These are phyloP conservation scores for Incurvaria masculella DNA, from an alignment of 2,888 invertebrate species.

Conservation along the genomic window DNA sequence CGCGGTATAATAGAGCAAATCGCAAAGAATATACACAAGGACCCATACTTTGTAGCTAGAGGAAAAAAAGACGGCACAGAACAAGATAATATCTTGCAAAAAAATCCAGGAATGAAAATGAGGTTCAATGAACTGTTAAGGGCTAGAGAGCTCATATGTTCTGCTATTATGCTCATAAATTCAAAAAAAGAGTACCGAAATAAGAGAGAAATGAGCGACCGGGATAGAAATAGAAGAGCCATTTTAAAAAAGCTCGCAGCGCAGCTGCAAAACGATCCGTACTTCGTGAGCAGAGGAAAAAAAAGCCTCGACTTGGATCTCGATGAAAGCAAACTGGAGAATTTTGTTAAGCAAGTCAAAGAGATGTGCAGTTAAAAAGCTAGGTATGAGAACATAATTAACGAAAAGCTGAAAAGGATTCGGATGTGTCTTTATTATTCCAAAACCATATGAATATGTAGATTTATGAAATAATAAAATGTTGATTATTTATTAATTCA, in stretches of 20 bases:
- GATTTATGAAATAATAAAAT: neutral
- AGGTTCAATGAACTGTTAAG: conserved; percentile 25
- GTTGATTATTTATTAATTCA: neutral
- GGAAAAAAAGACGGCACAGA: conserved; percentile 39
- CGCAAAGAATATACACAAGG: conserved; percentile 44
- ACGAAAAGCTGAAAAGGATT: conserved; percentile 15
- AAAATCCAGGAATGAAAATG: conserved; percentile 21
- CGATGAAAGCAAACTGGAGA: conserved; percentile 24
- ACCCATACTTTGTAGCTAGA: conserved; percentile 51
- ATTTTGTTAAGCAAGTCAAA: conserved; percentile 32
- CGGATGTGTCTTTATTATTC: conserved; percentile 13
- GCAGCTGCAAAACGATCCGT: conserved; percentile 43
- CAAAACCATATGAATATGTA: neutral
- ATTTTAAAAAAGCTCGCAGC: conserved; percentile 41
- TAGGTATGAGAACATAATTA: conserved; percentile 10
- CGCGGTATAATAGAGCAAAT: conserved; percentile 43
- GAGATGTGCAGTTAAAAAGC: conserved; percentile 30
- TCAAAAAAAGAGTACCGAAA: conserved; percentile 24
- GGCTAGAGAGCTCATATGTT: conserved; percentile 37
- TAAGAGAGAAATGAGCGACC: conserved; percentile 33
- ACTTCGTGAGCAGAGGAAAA: conserved; percentile 45
- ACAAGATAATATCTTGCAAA: conserved; percentile 1
- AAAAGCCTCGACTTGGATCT: conserved; percentile 22
- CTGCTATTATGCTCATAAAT: conserved; percentile 28
- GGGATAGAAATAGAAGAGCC: conserved; percentile 38